These are phyloP conservation scores for Mesorhabditis spiculigera DNA, from an alignment of 2,888 invertebrate genomes.

Conservation along the genomic window DNA sequence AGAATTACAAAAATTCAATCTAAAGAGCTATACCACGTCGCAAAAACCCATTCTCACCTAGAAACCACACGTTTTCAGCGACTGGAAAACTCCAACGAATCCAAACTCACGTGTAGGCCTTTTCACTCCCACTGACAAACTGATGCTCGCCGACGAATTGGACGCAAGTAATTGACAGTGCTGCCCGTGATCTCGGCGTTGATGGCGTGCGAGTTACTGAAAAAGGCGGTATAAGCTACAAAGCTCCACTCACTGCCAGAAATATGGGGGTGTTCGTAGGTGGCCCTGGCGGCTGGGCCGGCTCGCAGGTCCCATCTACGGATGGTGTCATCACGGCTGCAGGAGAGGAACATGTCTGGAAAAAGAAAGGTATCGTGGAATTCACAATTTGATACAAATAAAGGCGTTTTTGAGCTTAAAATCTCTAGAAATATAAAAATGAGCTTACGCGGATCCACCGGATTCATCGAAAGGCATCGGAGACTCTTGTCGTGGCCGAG, in stretches of 20 bases:
- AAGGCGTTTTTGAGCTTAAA: neutral
- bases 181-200: neutral
- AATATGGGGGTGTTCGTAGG: neutral
- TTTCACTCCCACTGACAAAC: neutral
- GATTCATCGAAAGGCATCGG: neutral
- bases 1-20: too few relatives aligned
- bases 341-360: neutral
- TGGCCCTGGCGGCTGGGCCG: neutral
- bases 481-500: neutral
- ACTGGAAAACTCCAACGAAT: neutral
- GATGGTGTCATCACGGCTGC: neutral
- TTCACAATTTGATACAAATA: too few relatives aligned
- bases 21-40: too few relatives aligned
- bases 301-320: neutral
- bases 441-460: neutral
- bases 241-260: too few relatives aligned
- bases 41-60: too few relatives aligned
- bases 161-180: neutral
- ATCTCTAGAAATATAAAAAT: neutral
- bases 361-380: neutral
- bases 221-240: neutral
- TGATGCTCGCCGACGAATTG: constrained; percentile 1
- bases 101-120: constrained; percentile 1
- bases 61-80: too few relatives aligned
- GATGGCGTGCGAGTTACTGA: neutral